A percentile compares a stretch with the other conserved stretches of the same genome.
phyloP scores from a whole-genome alignment of 2,888 invertebrate species.

The Subacronicta megacephala region DNA sequence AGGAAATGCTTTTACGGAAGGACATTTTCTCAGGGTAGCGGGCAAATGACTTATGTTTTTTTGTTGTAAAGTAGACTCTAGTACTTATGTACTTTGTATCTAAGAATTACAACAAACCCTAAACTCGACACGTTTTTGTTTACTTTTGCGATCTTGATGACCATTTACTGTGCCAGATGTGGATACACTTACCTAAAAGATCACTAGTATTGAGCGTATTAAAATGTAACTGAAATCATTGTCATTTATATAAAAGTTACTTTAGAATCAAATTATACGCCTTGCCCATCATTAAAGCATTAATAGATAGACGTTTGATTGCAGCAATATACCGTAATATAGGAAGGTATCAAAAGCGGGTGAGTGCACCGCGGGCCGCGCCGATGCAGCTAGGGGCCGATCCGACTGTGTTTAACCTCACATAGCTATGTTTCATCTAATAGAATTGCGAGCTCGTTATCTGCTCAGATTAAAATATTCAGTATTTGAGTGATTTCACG shows the following conservation, averaged over 20 bases:
- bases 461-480: conserved; percentile 90
- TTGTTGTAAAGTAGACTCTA: too few species aligned
- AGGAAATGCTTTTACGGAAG: conserved; percentile 10
- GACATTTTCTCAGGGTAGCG: not conserved
- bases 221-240: not conserved
- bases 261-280: conserved; percentile 30
- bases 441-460: conserved; percentile 90
- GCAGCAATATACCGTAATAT: conserved; percentile 21
- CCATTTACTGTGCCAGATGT: too few species aligned
- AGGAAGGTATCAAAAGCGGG: conserved; percentile 11
- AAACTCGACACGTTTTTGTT: too few species aligned
- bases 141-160: too few species aligned
- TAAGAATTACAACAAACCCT: too few species aligned
- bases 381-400: conserved; percentile 65
- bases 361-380: conserved; percentile 39
- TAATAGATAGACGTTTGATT: conserved; percentile 50
- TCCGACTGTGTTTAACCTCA: conserved; percentile 79
- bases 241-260: conserved; percentile 2
- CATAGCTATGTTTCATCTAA: conserved; percentile 88
- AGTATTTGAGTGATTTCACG: conserved; percentile 90
- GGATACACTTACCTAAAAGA: too few species aligned
- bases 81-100: too few species aligned
- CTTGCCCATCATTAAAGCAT: conserved; percentile 32
- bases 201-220: not conserved
- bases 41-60: too few species aligned